phyloP scores from a whole-genome alignment of 1,140 invertebrate species.

The Littorina saxatilis region DNA sequence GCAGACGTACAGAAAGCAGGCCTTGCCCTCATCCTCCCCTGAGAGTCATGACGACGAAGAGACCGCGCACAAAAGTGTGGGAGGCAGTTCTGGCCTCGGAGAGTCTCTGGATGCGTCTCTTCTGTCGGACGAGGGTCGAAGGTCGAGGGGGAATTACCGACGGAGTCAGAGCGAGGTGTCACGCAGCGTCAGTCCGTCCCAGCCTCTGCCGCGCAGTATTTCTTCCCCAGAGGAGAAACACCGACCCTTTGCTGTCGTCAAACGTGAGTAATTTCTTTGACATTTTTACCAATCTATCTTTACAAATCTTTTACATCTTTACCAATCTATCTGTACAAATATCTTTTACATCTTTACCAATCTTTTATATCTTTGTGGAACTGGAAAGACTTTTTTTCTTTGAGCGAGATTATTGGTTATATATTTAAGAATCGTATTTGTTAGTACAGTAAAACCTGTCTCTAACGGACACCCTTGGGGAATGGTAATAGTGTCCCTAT shows the following conservation, averaged over 20 bases:
- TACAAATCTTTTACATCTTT: no score
- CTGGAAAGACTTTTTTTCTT: no score
- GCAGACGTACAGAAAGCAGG: slow-evolving; percentile 25
- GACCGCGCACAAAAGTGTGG: slow-evolving; percentile 15
- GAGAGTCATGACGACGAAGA: background rate
- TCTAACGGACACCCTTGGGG: no score
- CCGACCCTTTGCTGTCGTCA: slow-evolving; percentile 23
- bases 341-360: no score
- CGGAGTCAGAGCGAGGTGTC: slow-evolving; percentile 29
- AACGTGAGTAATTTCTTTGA: slow-evolving; percentile 13
- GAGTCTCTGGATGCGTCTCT: slow-evolving; percentile 24
- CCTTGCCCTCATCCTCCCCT: background rate
- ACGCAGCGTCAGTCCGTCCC: slow-evolving; percentile 28
- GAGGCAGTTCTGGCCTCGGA: slow-evolving; percentile 26
- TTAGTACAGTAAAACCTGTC: no score
- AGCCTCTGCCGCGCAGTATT: slow-evolving; percentile 14
- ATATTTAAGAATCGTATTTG: no score
- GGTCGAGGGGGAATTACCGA: slow-evolving; percentile 10
- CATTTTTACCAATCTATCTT: no score
- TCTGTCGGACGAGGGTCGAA: background rate
- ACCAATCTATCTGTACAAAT: no score
- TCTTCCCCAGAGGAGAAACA: slow-evolving; percentile 33
- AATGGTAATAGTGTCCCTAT: no score
- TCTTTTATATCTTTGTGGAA: no score
- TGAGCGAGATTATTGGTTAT: no score